These are phyloP conservation scores for Aleiodes alternator DNA, from an alignment of 2,888 invertebrate genomes.

Conservation along the genomic window DNA sequence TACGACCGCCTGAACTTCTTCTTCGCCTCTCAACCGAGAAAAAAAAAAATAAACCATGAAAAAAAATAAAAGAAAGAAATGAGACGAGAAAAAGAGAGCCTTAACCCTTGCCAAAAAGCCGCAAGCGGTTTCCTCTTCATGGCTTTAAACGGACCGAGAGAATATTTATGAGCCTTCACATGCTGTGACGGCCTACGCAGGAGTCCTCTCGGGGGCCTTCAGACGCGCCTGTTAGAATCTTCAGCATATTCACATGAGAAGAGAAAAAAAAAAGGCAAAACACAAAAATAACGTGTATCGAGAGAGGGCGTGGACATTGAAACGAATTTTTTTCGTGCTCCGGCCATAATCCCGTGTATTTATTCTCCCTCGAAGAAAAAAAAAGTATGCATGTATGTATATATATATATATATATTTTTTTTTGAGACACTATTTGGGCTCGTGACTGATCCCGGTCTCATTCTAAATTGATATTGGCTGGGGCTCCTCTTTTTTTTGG, in stretches of 20 bases:
- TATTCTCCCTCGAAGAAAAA: slow-evolving; percentile 1
- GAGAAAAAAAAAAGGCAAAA: not conserved
- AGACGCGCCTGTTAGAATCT: slow-evolving; percentile 42
- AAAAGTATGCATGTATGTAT: too few species aligned
- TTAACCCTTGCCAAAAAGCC: slow-evolving; percentile 69
- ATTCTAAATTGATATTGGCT: too few species aligned
- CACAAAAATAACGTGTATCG: not conserved
- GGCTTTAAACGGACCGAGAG: slow-evolving; percentile 64
- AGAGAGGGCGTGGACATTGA: slow-evolving; percentile 26
- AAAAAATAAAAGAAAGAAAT: slow-evolving; percentile 52
- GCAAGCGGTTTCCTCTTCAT: slow-evolving; percentile 72
- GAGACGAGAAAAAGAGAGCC: slow-evolving; percentile 56
- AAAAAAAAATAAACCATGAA: slow-evolving; percentile 33
- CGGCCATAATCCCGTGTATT: slow-evolving; percentile 18
- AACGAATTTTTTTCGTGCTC: not conserved
- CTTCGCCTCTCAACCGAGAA: slow-evolving; percentile 17
- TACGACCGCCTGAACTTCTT: slow-evolving; percentile 46
- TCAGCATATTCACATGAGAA: slow-evolving; percentile 3
- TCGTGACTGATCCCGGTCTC: too few species aligned
- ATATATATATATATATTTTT: too few species aligned
- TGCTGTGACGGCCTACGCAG: slow-evolving; percentile 57
- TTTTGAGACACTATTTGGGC: too few species aligned
- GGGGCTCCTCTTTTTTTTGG: too few species aligned
- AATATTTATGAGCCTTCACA: slow-evolving; percentile 73
- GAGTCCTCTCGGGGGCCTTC: slow-evolving; percentile 36